phyloP scores from a whole-genome alignment of 1,140 invertebrate species.

The Drosophila lini region DNA sequence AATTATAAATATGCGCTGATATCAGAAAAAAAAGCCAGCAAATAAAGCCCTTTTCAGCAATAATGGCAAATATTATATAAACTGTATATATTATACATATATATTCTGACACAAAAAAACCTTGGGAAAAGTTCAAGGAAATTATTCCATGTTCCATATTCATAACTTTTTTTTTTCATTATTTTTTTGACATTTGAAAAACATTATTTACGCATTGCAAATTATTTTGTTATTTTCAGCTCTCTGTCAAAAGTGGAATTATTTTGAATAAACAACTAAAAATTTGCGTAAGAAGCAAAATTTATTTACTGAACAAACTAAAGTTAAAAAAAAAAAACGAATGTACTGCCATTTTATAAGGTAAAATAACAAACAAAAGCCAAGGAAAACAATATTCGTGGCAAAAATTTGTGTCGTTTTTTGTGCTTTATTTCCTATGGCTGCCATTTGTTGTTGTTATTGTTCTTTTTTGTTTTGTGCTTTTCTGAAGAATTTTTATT shows the following conservation, averaged over 20 bases:
- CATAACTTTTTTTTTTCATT: not conserved
- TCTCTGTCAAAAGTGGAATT: conserved; percentile 5
- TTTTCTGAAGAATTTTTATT: conserved; percentile 40
- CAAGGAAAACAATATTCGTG: conserved; percentile 45
- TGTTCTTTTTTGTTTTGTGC: conserved; percentile 7
- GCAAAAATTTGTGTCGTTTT: conserved; percentile 33
- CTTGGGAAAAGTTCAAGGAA: conserved; percentile 16
- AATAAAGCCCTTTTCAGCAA: conserved; percentile 16
- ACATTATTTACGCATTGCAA: conserved; percentile 36
- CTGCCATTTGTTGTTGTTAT: conserved; percentile 9
- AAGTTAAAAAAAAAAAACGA: conserved; percentile 7
- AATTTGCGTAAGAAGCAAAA: conserved; percentile 34
- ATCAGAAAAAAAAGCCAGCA: conserved; percentile 25
- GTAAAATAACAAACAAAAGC: conserved; percentile 31
- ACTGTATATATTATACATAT: not conserved
- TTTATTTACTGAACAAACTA: conserved; percentile 27
- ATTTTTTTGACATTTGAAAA: not conserved
- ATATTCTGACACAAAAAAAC: conserved; percentile 3
- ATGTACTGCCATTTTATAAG: conserved; percentile 8
- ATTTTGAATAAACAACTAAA: conserved; percentile 22
- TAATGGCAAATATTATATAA: not conserved
- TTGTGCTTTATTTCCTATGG: conserved; percentile 29
- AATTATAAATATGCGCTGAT: conserved; percentile 66
- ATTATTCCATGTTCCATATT: conserved; percentile 10
- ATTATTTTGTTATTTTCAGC: conserved; percentile 16